These are phyloP conservation scores for Cantharis flavilabris DNA, from an alignment of 2,888 invertebrate genomes.

Conservation along the genomic window DNA sequence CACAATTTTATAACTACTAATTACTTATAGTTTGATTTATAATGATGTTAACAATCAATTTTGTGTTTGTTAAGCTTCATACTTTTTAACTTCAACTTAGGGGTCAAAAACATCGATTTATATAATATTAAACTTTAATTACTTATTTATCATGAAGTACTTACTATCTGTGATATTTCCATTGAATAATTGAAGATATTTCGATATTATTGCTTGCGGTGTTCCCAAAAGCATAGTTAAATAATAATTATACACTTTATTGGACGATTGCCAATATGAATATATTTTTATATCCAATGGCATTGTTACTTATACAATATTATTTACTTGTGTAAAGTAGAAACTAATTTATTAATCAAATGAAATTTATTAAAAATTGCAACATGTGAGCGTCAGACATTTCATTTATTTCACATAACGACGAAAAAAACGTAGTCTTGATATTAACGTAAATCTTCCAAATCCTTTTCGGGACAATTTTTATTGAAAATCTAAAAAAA, in stretches of 20 bases:
- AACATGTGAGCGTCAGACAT: slow-evolving; percentile 9
- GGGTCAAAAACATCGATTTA: not conserved
- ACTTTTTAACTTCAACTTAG: not conserved
- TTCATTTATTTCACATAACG: slow-evolving; percentile 6
- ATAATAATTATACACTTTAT: slow-evolving; percentile 3
- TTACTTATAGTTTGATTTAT: not conserved
- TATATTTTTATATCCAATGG: slow-evolving; percentile 3
- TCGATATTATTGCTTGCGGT: not conserved
- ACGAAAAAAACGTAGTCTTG: not conserved
- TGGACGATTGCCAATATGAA: slow-evolving; percentile 4
- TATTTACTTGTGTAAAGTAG: not conserved
- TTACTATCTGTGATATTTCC: not conserved
- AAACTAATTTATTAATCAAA: not conserved
- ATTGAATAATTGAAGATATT: not conserved
- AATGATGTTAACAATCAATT: not conserved
- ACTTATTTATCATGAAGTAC: not conserved
- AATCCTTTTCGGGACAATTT: slow-evolving; percentile 5
- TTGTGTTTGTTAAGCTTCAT: not conserved
- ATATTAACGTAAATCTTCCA: slow-evolving; percentile 6
- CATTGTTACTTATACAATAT: not conserved
- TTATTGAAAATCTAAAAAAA: not conserved
- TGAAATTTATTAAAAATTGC: slow-evolving; percentile 12
- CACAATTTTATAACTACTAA: not conserved
- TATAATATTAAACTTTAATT: not conserved
- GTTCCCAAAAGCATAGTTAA: not conserved